phyloP scores from a whole-genome alignment of 2,113 vertebrate species.

The Salvelinus namaycush region DNA sequence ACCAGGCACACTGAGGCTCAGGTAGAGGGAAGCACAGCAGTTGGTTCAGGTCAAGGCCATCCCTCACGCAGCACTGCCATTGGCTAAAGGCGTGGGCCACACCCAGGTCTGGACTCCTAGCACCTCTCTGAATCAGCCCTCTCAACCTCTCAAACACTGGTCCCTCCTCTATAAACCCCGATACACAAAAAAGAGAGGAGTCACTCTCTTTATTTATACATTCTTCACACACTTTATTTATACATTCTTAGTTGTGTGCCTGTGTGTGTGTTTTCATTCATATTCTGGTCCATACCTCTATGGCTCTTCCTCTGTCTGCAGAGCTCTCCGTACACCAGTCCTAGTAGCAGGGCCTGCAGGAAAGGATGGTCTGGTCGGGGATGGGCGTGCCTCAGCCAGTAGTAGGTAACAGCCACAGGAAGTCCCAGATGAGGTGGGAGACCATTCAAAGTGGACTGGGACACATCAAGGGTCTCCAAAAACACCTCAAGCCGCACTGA shows the following conservation, averaged over 20 bases:
- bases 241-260: too few species aligned
- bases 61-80: conserved; percentile 85
- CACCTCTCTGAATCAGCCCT: not conserved
- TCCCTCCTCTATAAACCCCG: too few species aligned
- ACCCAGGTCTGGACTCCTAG: conserved; percentile 58
- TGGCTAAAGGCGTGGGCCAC: conserved; percentile 79
- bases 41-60: conserved; percentile 80
- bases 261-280: too few species aligned
- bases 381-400: too few species aligned
- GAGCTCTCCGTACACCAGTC: conserved; percentile 69
- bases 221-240: too few species aligned
- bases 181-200: too few species aligned
- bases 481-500: conserved; percentile 27
- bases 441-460: conserved; percentile 36
- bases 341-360: conserved; percentile 80
- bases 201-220: too few species aligned
- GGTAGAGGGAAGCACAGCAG: conserved; percentile 78
- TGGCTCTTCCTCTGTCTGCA: conserved; percentile 29
- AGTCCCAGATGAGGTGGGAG: too few species aligned
- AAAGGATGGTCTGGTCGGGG: too few species aligned
- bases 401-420: too few species aligned
- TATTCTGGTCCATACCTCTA: conserved; percentile 49
- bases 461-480: conserved; percentile 71
- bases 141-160: too few species aligned
- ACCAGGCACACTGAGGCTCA: conserved; percentile 81